Base-by-base conservation (phyloP, 2,888 invertebrate species). In the Meandrusa payeni region DNA sequence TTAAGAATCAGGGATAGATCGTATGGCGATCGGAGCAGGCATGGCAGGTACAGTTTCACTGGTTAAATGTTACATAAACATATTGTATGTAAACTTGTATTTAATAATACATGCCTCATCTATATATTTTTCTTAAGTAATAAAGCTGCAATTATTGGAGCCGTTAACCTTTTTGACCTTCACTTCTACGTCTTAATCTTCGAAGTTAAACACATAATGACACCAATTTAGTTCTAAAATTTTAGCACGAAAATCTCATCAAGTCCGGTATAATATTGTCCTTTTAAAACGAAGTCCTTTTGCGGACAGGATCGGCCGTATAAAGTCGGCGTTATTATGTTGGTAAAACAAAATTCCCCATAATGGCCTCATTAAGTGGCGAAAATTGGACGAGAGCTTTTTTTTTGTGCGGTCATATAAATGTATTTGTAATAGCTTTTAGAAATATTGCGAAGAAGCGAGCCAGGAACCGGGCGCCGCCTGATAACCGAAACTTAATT, bases 351-450 rank as follows among this genome's bases (percentile, higher is more conserved):
- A 81, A 87, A 87, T 87, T 82, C 86, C 69, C 76, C 79, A 77
- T 87, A 87, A 87, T 87, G 77, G 86, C 80, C 86, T 86, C 78
- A 87, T 87, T 87, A 87, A 85, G 79, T 86, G 86, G 87, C 87
- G 87, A 86, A 87, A 87, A 87, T 87, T 87, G 87, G 76, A 69
- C 77, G 76, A 81, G 79, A 85, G 74, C 70, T 86, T 85, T 85
- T 87, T 85, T 85, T 87, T 87, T 86, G 82, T 82, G 79, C 65
- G 71, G 77, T 75, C 70, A 79, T 85, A 86, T 86, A 85, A 86
- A 86, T 85, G 86, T 86, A 85, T 87, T 86, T 86, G 87, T 85
- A 85, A 85, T 85, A 86, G 86, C 83, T 85, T 86, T 82, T 85
- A 86, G 85, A 86, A 78, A 86, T 85, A 87, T 85, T 82, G 86